Evolutionary conservation across 2,797 vertebrate genomes (phyloP).

Genomic region (Acomys russatus): DNA sequence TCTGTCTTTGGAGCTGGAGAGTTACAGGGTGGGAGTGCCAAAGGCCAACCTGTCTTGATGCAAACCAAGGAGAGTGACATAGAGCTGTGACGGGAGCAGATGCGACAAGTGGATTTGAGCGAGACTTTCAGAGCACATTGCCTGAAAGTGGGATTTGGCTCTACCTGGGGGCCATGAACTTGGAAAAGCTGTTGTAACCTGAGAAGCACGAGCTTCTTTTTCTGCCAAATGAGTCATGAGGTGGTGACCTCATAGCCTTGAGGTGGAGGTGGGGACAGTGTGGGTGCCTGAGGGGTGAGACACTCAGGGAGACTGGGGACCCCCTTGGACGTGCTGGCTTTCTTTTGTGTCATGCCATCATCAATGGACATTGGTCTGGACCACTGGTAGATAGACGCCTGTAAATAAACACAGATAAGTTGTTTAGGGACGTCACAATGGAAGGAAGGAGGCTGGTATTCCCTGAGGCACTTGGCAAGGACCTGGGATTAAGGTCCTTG

Average conservation of each 20-base stretch:
- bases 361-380: neutral
- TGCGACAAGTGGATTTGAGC: neutral
- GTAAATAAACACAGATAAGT: neutral
- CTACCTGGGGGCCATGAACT: neutral
- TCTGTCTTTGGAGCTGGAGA: neutral
- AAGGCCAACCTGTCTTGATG: neutral
- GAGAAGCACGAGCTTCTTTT: neutral
- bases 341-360: neutral
- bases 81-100: neutral
- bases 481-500: neutral
- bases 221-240: neutral
- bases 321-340: neutral
- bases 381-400: neutral
- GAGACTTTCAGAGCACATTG: fast-evolving
- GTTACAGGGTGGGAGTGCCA: neutral
- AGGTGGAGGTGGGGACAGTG: too few species aligned
- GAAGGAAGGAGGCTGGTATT: neutral
- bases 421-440: neutral
- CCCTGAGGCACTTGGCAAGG: neutral
- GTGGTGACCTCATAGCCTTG: neutral
- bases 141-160: neutral
- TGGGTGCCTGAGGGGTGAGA: neutral
- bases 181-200: neutral
- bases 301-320: neutral
- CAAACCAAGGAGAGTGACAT: neutral